phyloP scores from a whole-genome alignment of 2,797 vertebrate genomes.

The Masticophis lateralis region DNA sequence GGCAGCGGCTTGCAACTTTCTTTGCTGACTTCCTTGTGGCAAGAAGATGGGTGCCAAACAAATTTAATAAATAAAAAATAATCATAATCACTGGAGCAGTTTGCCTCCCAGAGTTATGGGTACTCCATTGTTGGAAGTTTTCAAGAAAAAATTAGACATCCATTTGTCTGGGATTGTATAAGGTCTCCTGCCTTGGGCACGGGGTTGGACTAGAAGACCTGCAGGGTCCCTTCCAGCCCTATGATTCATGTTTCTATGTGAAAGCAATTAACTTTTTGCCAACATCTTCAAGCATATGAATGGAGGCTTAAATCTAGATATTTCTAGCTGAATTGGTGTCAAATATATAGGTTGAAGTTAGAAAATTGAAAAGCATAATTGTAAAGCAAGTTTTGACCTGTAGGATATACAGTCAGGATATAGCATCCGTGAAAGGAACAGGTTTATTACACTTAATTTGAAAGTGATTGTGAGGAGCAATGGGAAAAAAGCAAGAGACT shows the following conservation, averaged over 20 bases:
- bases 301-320: neutral
- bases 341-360: neutral
- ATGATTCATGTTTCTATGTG: neutral
- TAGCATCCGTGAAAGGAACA: neutral
- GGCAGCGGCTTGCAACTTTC: neutral
- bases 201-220: neutral
- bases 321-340: neutral
- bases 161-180: neutral
- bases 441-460: neutral
- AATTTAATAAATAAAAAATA: neutral
- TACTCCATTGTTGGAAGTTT: neutral
- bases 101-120: neutral
- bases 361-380: neutral
- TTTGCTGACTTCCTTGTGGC: neutral
- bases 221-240: neutral
- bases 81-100: neutral
- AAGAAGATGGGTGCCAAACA: neutral
- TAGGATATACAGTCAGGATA: neutral
- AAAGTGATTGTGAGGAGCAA: neutral
- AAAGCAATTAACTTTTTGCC: neutral
- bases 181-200: neutral
- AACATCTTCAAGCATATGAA: neutral
- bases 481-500: neutral
- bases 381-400: neutral
- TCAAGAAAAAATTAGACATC: neutral